Conservation (phyloP, 2,797 vertebrate genomes). For the Gymnoscopelus braueri region DNA sequence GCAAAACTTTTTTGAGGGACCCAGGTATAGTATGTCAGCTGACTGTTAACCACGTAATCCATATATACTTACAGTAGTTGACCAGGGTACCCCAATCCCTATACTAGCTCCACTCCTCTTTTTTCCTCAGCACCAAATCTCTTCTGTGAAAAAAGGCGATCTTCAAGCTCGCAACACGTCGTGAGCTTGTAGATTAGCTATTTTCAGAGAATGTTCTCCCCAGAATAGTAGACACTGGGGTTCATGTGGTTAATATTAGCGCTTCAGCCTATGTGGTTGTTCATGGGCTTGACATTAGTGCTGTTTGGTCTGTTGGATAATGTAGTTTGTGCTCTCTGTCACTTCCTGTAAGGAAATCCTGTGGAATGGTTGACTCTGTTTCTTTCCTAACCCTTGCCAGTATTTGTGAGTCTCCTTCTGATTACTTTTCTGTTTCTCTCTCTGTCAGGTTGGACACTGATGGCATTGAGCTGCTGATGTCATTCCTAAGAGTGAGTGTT, state of each 20-base stretch:
- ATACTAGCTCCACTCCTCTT: too few species aligned
- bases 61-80: too few species aligned
- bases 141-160: too few species aligned
- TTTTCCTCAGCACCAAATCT: too few species aligned
- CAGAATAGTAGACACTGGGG: too few species aligned
- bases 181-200: too few species aligned
- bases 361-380: conserved; percentile 79
- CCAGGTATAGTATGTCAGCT: conserved; percentile 54
- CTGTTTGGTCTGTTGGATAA: conserved; percentile 61
- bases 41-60: too few species aligned
- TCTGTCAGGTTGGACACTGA: conserved; percentile 89
- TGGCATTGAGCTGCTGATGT: conserved; percentile 93
- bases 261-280: background rate
- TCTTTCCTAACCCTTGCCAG: conserved; percentile 67
- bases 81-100: too few species aligned
- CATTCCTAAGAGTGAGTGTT: conserved; percentile 93
- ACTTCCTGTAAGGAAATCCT: conserved; percentile 82
- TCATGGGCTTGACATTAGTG: conserved; percentile 41
- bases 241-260: too few species aligned
- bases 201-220: too few species aligned
- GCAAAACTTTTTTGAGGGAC: conserved; percentile 48
- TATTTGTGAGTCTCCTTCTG: conserved; percentile 55
- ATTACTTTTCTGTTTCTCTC: background rate
- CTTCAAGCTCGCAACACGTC: too few species aligned
- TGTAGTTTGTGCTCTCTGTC: conserved; percentile 59